Evolutionary conservation across 2,113 vertebrate species (phyloP).

Genomic region (Balaenoptera acutorostrata): DNA sequence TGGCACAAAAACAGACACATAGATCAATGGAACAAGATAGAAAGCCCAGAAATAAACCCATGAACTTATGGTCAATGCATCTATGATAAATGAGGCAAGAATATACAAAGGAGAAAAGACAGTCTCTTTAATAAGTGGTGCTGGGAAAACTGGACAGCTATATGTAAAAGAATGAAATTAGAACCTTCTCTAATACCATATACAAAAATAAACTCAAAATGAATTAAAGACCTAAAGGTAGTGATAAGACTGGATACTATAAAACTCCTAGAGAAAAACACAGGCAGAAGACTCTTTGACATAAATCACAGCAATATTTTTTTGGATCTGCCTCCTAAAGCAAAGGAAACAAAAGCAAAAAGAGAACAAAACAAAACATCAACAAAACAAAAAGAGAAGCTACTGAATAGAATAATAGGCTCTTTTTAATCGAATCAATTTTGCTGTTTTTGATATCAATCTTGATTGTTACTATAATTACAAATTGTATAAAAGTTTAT

Average conservation of each 20-base stretch:
- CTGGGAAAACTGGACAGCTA: not conserved
- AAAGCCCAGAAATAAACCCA: no score
- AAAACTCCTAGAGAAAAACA: not conserved
- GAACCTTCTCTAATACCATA: not conserved
- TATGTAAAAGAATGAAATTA: not conserved
- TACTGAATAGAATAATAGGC: not conserved
- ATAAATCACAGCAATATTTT: not conserved
- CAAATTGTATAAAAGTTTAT: not conserved
- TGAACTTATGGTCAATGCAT: not conserved
- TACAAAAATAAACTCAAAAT: not conserved
- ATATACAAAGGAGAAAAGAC: not conserved
- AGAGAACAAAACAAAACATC: not conserved
- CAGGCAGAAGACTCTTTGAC: not conserved
- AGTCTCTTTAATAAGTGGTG: not conserved
- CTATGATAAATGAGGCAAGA: not conserved
- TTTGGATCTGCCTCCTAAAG: not conserved
- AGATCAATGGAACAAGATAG: no score
- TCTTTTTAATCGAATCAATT: not conserved
- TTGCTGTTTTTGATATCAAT: not conserved
- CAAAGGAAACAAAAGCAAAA: not conserved
- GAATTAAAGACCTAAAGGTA: not conserved
- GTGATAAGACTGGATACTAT: not conserved
- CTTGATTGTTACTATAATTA: conserved; percentile 16
- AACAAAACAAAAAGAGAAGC: not conserved
- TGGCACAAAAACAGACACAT: no score